phyloP scores from a whole-genome alignment of 2,888 invertebrate genomes.

The Drosophila greeni region DNA sequence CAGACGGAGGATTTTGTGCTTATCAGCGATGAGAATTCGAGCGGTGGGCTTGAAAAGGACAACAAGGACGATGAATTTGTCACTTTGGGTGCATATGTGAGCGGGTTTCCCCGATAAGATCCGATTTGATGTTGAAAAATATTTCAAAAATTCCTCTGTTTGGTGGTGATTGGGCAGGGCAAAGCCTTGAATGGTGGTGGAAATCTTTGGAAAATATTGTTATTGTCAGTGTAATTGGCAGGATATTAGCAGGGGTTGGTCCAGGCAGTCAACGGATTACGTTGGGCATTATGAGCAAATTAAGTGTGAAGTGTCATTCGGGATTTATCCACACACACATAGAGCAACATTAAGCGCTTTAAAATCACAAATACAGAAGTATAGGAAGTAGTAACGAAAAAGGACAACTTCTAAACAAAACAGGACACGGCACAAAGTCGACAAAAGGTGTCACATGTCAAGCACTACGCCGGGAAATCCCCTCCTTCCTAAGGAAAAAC shows the following conservation, averaged over 20 bases:
- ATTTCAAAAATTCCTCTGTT: constrained; percentile 11
- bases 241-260: constrained; percentile 62
- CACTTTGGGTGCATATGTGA: constrained; percentile 71
- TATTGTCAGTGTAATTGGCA: constrained; percentile 69
- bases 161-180: constrained; percentile 18
- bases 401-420: constrained; percentile 34
- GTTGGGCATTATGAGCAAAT: constrained; percentile 74
- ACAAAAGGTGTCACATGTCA: constrained; percentile 77
- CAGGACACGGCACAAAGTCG: constrained; percentile 53
- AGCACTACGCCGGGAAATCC: constrained; percentile 39
- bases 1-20: constrained; percentile 47
- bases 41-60: constrained; percentile 51
- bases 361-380: constrained; percentile 21
- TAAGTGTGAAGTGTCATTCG: constrained; percentile 76
- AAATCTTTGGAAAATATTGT: constrained; percentile 65
- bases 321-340: constrained; percentile 47
- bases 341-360: constrained; percentile 50
- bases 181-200: constrained; percentile 20
- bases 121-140: constrained; percentile 29
- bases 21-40: constrained; percentile 70
- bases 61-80: constrained; percentile 65
- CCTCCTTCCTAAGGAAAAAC: constrained; percentile 21
- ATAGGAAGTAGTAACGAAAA: background rate
- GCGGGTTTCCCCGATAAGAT: constrained; percentile 57
- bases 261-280: constrained; percentile 62